phyloP scores from a whole-genome alignment of 2,797 vertebrate species.

The Catharus ustulatus region DNA sequence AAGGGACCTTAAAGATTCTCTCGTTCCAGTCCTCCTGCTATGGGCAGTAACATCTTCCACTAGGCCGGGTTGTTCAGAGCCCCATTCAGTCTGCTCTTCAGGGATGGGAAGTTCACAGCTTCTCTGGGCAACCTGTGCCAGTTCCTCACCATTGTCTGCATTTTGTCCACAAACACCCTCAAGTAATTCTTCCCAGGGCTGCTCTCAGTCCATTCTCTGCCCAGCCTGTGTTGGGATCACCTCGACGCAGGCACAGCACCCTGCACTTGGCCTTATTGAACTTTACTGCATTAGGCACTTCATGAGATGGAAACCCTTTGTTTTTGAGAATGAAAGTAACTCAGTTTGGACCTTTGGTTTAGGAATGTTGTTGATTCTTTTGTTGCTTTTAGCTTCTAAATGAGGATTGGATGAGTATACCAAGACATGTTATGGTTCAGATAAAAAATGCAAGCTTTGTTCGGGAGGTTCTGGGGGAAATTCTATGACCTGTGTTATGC shows the following conservation, averaged over 20 bases:
- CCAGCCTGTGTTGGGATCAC: neutral
- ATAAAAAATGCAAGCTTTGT: neutral
- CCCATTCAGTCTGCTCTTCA: neutral
- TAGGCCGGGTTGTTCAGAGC: neutral
- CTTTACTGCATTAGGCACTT: neutral
- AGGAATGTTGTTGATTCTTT: neutral
- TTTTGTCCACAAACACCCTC: neutral
- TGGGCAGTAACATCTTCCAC: neutral
- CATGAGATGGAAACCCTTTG: neutral
- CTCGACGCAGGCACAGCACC: accelerated
- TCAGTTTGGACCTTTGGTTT: neutral
- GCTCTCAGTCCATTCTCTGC: neutral
- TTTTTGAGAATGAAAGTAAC: neutral
- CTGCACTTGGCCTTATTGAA: neutral
- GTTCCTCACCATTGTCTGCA: neutral
- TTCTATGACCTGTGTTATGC: neutral
- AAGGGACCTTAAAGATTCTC: neutral
- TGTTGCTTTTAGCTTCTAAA: neutral
- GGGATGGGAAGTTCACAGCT: neutral
- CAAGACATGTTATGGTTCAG: neutral
- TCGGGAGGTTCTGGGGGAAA: neutral
- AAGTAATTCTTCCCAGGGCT: neutral
- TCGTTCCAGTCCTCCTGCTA: accelerated
- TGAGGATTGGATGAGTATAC: neutral
- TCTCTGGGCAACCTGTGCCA: neutral